Percentiles rank a stretch among this genome's conserved stretches.
These are phyloP conservation scores for Pelosia muscerda DNA, from an alignment of 2,888 invertebrate genomes.

Conservation along the genomic window DNA sequence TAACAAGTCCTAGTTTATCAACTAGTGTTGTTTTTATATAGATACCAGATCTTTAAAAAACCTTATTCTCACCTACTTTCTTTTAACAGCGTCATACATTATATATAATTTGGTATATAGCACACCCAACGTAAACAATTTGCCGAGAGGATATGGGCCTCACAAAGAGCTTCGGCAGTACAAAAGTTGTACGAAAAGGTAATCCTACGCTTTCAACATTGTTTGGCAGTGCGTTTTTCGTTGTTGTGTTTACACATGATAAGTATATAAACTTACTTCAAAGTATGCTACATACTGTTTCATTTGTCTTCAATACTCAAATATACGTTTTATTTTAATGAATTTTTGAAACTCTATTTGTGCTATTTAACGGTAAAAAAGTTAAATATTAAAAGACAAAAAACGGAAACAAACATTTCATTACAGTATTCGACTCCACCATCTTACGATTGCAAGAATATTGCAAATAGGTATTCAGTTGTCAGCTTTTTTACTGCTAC, in stretches of 20 bases:
- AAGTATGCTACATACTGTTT: neutral
- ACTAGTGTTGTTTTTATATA: neutral
- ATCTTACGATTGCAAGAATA: too few species aligned
- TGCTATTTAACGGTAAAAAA: neutral
- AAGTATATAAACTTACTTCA: conserved; percentile 5
- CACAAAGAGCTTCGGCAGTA: conserved; percentile 41
- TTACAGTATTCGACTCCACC: neutral
- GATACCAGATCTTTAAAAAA: neutral
- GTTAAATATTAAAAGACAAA: neutral
- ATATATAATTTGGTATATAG: conserved; percentile 41
- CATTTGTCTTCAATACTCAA: conserved; percentile 1
- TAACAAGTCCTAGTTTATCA: too few species aligned
- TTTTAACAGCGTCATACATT: conserved; percentile 16
- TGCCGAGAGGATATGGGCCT: conserved; percentile 41
- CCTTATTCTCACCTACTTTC: conserved; percentile 7
- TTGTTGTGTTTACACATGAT: conserved; percentile 28
- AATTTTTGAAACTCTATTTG: neutral
- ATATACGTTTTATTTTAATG: neutral
- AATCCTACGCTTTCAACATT: conserved; percentile 38
- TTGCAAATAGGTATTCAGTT: neutral
- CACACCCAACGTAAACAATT: conserved; percentile 35
- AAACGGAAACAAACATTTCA: neutral
- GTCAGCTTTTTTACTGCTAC: neutral
- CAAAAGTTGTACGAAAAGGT: conserved; percentile 38
- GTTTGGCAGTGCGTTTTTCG: conserved; percentile 34